phyloP scores from a whole-genome alignment of 2,797 vertebrate genomes.

The Pachyuromys duprasi region DNA sequence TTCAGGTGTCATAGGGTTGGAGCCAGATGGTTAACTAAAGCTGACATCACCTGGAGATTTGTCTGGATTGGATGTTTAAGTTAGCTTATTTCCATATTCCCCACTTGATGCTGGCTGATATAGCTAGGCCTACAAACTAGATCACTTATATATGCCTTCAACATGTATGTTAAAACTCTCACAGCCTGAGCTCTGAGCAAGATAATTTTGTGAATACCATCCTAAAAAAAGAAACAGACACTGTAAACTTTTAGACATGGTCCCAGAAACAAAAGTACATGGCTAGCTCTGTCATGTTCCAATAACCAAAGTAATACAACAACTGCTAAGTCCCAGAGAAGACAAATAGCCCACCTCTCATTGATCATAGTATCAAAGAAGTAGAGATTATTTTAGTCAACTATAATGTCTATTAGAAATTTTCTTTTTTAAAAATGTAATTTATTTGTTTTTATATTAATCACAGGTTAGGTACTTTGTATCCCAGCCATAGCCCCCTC shows the following conservation, averaged over 20 bases:
- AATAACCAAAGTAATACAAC: not conserved
- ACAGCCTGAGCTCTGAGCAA: not conserved
- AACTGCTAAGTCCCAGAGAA: conserved; percentile 6
- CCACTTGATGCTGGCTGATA: not conserved
- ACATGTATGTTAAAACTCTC: not conserved
- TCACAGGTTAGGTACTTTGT: too few species aligned
- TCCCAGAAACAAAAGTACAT: not conserved
- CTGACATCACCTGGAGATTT: not conserved
- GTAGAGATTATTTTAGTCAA: not conserved
- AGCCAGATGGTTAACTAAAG: not conserved
- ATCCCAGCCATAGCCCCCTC: too few species aligned
- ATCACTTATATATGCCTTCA: not conserved
- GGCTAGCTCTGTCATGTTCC: not conserved
- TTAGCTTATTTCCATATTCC: not conserved
- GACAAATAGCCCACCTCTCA: not conserved
- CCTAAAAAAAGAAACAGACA: not conserved
- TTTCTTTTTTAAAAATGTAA: too few species aligned
- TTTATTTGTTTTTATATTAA: too few species aligned
- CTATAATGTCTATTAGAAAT: not conserved
- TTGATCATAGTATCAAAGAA: not conserved
- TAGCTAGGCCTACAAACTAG: not conserved
- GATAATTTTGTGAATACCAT: not conserved
- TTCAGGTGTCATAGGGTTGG: not conserved
- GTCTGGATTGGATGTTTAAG: not conserved
- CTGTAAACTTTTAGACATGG: not conserved